Percentiles rank a stretch among this genome's conserved stretches.
These are phyloP conservation scores for Phrynocephalus guinanensis DNA, from an alignment of 2,797 vertebrate genomes.

Conservation along the genomic window DNA sequence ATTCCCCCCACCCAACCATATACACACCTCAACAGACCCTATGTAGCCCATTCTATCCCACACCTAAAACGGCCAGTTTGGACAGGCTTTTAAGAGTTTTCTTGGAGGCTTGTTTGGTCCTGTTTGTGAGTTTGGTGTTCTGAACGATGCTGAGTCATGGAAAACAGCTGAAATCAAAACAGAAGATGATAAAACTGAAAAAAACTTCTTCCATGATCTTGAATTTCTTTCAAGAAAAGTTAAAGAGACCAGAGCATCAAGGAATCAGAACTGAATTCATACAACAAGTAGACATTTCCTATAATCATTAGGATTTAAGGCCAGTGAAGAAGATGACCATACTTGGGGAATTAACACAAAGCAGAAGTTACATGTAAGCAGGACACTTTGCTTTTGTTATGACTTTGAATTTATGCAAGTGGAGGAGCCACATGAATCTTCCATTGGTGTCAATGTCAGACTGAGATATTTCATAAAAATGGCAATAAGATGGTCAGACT, in stretches of 20 bases:
- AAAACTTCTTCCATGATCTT: too few species aligned
- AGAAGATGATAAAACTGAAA: too few species aligned
- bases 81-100: too few species aligned
- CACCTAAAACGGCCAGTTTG: too few species aligned
- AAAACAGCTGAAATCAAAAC: too few species aligned
- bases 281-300: slow-evolving; percentile 98
- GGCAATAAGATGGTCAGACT: slow-evolving; percentile 94
- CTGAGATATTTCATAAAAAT: slow-evolving; percentile 97
- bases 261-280: slow-evolving; percentile 99
- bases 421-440: slow-evolving; percentile 98
- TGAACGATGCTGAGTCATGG: too few species aligned
- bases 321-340: slow-evolving; percentile 97
- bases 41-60: too few species aligned
- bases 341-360: slow-evolving; percentile 95
- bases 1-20: too few species aligned
- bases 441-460: slow-evolving; percentile 94
- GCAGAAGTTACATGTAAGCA: slow-evolving; percentile 83
- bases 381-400: slow-evolving; percentile 52
- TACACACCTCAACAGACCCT: too few species aligned
- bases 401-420: slow-evolving; percentile 99
- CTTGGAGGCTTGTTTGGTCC: too few species aligned
- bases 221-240: too few species aligned
- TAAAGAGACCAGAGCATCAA: slow-evolving; percentile 95
- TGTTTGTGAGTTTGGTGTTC: too few species aligned
- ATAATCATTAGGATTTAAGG: slow-evolving; percentile 98